Evolutionary conservation across 30 jellyfish, hydroid and myxozoan genomes (phyloP), one percentile per base, ranked within the genome.

Genomic region (Pelagia noctiluca): DNA sequence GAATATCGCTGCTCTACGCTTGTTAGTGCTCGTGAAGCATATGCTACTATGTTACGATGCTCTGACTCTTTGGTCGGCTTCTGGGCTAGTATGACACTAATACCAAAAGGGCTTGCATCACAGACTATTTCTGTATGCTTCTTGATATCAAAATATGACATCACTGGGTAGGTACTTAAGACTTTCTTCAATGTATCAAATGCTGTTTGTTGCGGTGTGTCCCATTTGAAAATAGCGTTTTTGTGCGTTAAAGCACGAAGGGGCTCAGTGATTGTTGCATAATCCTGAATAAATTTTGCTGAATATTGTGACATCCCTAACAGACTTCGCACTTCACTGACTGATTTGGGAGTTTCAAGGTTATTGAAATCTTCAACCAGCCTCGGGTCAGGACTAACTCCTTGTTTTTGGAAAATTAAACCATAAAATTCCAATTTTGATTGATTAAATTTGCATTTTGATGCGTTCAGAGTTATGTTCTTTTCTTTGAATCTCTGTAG

Each of bases 51-150:
- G 71, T 42, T 73, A 21, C 78, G 85, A 42, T 73, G 74, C n/a
- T 47, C 71, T 4, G 71, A 69, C 3, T 69, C 82, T 69, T 42
- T n/a, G 21, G 74, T 69, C 21, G 76, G 26, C 47, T 47, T 73
- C 26, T 73, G 76, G 21, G 85, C 85, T 46, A 73, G 46, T 1
- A 46, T 37, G 50, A 50, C 72, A 46, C 38, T 35, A 50, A 73
- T 47, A n/a, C 85, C 85, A 73, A 73, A 46, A 25, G 79, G 85
- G 46, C 76, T 73, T 47, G 79, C 78, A 29, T 73, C 85, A 30
- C 38, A 73, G 48, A 19, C 46, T 73, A 49, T 50, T 46, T 26
- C 31, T 65, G 85, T 4, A 63, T 73, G 85, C 47, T 29, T 29
- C 50, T 12, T 73, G n/a, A 22, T 35, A 50, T 22, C 32, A 22